phyloP scores from a whole-genome alignment of 2,113 vertebrate genomes.

The Muntiacus muntjak region DNA sequence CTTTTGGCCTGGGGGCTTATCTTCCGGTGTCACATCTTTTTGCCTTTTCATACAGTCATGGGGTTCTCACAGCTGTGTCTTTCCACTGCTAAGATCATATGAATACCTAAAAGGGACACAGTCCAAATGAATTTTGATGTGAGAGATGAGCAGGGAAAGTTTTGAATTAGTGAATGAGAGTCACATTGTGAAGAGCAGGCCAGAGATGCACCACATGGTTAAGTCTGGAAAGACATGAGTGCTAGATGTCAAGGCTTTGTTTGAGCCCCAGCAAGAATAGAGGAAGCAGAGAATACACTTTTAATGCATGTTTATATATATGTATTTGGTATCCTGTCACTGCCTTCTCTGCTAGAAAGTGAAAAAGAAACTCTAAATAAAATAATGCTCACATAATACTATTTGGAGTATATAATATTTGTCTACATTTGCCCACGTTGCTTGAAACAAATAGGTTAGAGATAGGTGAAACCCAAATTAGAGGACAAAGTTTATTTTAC shows the following conservation, averaged over 20 bases:
- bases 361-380: background rate
- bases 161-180: background rate
- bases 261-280: background rate
- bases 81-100: background rate
- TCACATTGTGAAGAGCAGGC: background rate
- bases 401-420: background rate
- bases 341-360: background rate
- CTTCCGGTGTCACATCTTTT: background rate
- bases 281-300: background rate
- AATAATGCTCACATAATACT: background rate
- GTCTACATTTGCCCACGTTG: background rate
- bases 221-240: background rate
- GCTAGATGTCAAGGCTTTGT: background rate
- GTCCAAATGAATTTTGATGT: background rate
- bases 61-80: background rate
- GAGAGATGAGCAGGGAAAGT: background rate
- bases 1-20: background rate
- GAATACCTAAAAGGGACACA: background rate
- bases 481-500: background rate
- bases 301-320: background rate
- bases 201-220: background rate
- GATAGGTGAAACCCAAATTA: background rate
- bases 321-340: background rate
- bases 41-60: background rate
- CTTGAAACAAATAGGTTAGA: background rate